These are phyloP conservation scores for Apodemia zela DNA, from an alignment of 2,888 invertebrate genomes.

Conservation along the genomic window DNA sequence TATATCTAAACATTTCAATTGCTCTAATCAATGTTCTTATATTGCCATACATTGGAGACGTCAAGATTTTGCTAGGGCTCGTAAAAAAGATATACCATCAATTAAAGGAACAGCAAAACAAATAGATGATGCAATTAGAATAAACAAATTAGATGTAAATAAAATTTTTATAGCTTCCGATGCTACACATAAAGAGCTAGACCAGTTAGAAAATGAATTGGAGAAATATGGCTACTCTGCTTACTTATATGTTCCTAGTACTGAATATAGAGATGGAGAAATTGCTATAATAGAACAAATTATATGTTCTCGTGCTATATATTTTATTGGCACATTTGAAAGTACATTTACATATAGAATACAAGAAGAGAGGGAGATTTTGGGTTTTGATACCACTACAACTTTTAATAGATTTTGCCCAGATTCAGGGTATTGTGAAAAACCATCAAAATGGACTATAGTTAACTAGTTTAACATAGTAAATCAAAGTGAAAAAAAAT, in stretches of 20 bases:
- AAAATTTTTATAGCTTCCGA: constrained; percentile 93
- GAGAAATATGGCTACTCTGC: constrained; percentile 46
- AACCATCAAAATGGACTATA: constrained; percentile 89
- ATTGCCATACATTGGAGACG: constrained; percentile 93
- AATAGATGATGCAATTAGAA: constrained; percentile 80
- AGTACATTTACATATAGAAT: constrained; percentile 98
- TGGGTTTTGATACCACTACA: constrained; percentile 88
- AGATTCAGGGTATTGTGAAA: constrained; percentile 82
- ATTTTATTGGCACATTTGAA: constrained; percentile 94
- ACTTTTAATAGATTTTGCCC: constrained; percentile 95
- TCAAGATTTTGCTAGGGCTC: constrained; percentile 90
- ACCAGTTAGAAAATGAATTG: constrained; percentile 67
- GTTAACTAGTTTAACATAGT: constrained; percentile 61
- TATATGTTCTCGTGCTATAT: constrained; percentile 92
- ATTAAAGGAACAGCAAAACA: constrained; percentile 88
- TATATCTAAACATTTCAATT: constrained; percentile 48
- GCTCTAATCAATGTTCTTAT: constrained; percentile 81
- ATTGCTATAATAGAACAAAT: constrained; percentile 97
- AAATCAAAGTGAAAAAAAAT: not conserved
- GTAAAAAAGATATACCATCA: constrained; percentile 87
- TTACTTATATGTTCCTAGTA: constrained; percentile 58
- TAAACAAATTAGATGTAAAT: constrained; percentile 54
- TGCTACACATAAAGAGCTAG: constrained; percentile 81
- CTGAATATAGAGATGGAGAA: constrained; percentile 84
- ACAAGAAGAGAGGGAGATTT: constrained; percentile 97